These are phyloP conservation scores for Agrilus planipennis DNA, from an alignment of 1,140 invertebrate genomes.

Conservation along the genomic window DNA sequence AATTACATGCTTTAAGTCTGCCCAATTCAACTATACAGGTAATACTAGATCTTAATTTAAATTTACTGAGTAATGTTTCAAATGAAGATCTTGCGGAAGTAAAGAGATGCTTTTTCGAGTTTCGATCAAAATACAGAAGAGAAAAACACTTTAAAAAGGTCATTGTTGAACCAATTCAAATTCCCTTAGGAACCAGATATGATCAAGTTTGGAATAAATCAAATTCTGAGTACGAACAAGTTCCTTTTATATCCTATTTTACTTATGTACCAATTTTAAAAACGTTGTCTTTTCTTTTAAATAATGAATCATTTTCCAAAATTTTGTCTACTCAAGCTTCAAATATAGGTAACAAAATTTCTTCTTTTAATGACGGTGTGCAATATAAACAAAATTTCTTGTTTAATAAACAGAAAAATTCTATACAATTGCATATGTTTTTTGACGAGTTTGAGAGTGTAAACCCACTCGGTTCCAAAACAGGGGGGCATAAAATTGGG, in stretches of 20 bases:
- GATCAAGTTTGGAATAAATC: slow-evolving; percentile 1
- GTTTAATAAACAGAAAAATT: background rate
- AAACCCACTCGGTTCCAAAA: slow-evolving; percentile 4
- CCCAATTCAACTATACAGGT: slow-evolving; percentile 1
- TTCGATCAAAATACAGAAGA: slow-evolving; percentile 4
- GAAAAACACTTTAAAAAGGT: background rate
- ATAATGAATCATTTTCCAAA: background rate
- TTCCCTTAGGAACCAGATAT: background rate
- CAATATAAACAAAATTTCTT: background rate
- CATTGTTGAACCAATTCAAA: slow-evolving; percentile 1
- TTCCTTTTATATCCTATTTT: background rate
- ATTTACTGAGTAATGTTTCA: background rate
- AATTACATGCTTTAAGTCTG: slow-evolving; percentile 1
- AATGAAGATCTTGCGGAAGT: too few species aligned
- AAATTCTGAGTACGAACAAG: background rate
- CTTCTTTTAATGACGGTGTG: background rate
- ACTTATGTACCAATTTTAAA: slow-evolving; percentile 5
- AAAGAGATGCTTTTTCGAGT: too few species aligned
- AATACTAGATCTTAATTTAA: background rate
- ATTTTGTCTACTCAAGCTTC: background rate
- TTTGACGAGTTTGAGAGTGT: slow-evolving; percentile 4
- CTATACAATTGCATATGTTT: slow-evolving; percentile 1
- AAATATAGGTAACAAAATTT: background rate
- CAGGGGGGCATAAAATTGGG: slow-evolving; percentile 4
- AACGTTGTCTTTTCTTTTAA: background rate